Evolutionary conservation across 2,888 invertebrate species (phyloP), one percentile per base, ranked within the genome.

Genomic region (Philereme transversata): DNA sequence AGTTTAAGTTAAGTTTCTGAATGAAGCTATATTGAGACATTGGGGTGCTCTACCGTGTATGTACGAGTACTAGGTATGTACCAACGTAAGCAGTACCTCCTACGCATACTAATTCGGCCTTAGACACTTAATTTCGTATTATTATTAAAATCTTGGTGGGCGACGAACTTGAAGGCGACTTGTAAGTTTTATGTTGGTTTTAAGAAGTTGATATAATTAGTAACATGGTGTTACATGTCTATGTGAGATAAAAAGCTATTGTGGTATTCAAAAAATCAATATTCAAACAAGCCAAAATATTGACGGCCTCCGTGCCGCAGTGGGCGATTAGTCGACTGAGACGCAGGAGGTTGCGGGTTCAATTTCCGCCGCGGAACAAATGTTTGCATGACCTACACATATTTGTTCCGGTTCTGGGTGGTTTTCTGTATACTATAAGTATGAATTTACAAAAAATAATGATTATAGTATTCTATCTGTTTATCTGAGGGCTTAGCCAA

Each of bases 91-190:
- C 22, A 36, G 50, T 56, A 56, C 67, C 65, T 66, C 73, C 73
- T 58, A 72, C 72, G 59, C 63, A 56, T 53, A 64, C 64, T 64
- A 63, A 68, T 68, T 57, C 57, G 65, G 60, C 58, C 64, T 62
- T 60, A 57, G 56, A 48, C 53, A 46, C 46, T 68, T 67, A 64
- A 67, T 69, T 70, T 71, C 56, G 59, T 67, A 64, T 68, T 62
- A 70, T 65, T 64, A 68, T 65, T 40, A 58, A 57, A 65, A 51
- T 33, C 38, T 22, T 53, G 33, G 73, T 74, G 72, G 72, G 73
- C 73, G 73, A 65, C 49, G 61, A 45, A 51, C 64, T 69, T 67
- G 64, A 66, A 46, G 55, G 57, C 52, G 50, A 57, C 55, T 51
- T 56, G 60, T 59, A 54, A 52, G 54, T 56, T 60, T 51, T 46